Percentiles rank a stretch among this genome's conserved stretches.
These are phyloP conservation scores for Chloroclysta siterata DNA, from an alignment of 2,888 invertebrate genomes.

Conservation along the genomic window DNA sequence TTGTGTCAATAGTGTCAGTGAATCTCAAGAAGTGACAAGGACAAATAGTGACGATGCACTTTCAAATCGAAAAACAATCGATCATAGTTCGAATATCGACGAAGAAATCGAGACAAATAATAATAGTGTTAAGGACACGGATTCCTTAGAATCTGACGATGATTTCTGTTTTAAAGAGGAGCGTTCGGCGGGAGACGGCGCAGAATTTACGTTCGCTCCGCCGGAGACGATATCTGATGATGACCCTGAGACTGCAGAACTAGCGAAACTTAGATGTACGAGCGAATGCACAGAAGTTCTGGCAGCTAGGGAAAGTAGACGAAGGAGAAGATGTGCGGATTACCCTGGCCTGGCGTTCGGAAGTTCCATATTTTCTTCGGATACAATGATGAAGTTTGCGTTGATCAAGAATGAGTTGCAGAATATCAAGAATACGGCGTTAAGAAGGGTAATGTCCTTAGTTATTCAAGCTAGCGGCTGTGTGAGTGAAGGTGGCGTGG, in stretches of 20 bases:
- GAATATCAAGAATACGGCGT: slow-evolving; percentile 98
- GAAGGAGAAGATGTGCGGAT: slow-evolving; percentile 93
- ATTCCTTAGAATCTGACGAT: slow-evolving; percentile 73
- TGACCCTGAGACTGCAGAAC: slow-evolving; percentile 91
- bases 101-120: slow-evolving; percentile 73
- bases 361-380: slow-evolving; percentile 96
- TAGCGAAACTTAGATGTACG: slow-evolving; percentile 93
- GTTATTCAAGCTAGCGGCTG: slow-evolving; percentile 72
- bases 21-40: slow-evolving; percentile 84
- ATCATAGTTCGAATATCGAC: slow-evolving; percentile 69
- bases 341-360: slow-evolving; percentile 97
- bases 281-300: slow-evolving; percentile 95
- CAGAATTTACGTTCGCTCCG: slow-evolving; percentile 64
- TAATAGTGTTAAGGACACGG: slow-evolving; percentile 63
- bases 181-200: slow-evolving; percentile 77
- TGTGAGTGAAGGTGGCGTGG: slow-evolving; percentile 67
- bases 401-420: slow-evolving; percentile 98
- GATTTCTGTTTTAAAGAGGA: slow-evolving; percentile 77
- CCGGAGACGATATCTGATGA: slow-evolving; percentile 83
- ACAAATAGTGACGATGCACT: slow-evolving; percentile 84
- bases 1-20: slow-evolving; percentile 84
- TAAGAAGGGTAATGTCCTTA: slow-evolving; percentile 94
- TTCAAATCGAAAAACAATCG: slow-evolving; percentile 76
- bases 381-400: slow-evolving; percentile 99
- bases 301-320: slow-evolving; percentile 92